A percentile compares a stretch with the other conserved stretches of the same genome.
phyloP scores from a whole-genome alignment of 1,140 invertebrate genomes.

The Nephila pilipes region DNA sequence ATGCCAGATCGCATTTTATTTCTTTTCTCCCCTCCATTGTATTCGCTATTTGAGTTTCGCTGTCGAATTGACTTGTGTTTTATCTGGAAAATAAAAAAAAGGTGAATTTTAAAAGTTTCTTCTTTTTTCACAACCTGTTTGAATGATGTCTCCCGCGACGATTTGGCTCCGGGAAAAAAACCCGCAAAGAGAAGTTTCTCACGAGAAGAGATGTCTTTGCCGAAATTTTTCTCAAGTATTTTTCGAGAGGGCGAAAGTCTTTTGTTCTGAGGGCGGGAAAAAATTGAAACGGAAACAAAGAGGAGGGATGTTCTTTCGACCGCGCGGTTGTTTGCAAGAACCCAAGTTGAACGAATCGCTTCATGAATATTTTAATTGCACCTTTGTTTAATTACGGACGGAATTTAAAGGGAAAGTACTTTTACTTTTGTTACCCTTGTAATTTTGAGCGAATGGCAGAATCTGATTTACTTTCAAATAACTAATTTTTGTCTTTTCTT shows the following conservation, averaged over 20 bases:
- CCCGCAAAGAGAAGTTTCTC: not conserved
- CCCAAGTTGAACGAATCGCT: not conserved
- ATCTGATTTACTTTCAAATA: not conserved
- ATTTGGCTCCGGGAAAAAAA: not conserved
- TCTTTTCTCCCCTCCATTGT: not conserved
- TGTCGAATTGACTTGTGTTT: conserved; percentile 20
- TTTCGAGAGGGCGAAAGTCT: not conserved
- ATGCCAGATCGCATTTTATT: not conserved
- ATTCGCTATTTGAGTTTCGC: conserved; percentile 12
- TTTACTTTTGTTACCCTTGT: not conserved
- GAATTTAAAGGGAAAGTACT: not conserved
- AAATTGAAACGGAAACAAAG: not conserved
- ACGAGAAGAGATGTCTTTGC: not conserved
- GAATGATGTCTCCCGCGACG: not conserved
- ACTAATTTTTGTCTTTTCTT: not conserved
- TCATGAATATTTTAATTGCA: conserved; percentile 29
- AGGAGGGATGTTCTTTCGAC: not conserved
- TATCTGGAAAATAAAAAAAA: conserved; percentile 17
- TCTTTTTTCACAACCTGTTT: not conserved
- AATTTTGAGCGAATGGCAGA: not conserved
- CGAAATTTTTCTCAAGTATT: not conserved
- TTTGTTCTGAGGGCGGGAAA: too few relatives aligned
- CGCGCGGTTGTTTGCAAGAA: not conserved
- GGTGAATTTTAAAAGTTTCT: not conserved
- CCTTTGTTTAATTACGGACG: not conserved